A percentile compares a stretch with the other conserved stretches of the same genome.
phyloP scores from a whole-genome alignment of 1,140 invertebrate species.

The Ceratina australensis region DNA sequence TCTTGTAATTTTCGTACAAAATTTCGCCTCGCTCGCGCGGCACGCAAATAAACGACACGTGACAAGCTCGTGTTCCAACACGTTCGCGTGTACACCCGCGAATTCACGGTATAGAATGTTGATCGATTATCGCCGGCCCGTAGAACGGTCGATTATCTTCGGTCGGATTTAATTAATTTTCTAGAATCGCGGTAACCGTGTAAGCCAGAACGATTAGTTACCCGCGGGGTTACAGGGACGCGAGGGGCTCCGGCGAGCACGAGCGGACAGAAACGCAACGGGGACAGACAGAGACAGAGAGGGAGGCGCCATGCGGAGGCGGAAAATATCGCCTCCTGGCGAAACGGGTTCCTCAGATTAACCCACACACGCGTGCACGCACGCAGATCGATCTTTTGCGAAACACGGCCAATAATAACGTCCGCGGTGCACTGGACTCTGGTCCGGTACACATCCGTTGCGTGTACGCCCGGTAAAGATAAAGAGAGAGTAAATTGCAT shows the following conservation, averaged over 20 bases:
- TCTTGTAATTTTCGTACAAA: slow-evolving; percentile 3
- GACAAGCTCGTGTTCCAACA: slow-evolving; percentile 1
- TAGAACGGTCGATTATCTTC: slow-evolving; percentile 42
- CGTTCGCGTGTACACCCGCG: not conserved
- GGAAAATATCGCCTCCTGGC: slow-evolving; percentile 68
- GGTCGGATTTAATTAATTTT: slow-evolving; percentile 59
- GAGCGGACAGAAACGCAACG: not conserved
- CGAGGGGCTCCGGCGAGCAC: not conserved
- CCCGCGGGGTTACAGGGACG: not conserved
- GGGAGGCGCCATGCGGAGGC: slow-evolving; percentile 69
- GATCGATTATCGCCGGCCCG: slow-evolving; percentile 38
- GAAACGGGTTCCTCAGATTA: slow-evolving; percentile 73
- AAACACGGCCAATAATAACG: slow-evolving; percentile 63
- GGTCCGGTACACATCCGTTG: slow-evolving; percentile 21
- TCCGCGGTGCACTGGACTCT: slow-evolving; percentile 44
- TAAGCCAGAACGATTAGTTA: slow-evolving; percentile 17
- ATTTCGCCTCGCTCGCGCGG: not conserved
- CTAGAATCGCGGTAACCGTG: slow-evolving; percentile 42
- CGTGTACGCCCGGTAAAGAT: not conserved
- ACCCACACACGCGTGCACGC: slow-evolving; percentile 65
- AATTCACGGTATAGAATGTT: slow-evolving; percentile 35
- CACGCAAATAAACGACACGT: slow-evolving; percentile 22
- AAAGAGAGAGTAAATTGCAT: too few relatives aligned
- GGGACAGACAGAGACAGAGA: slow-evolving; percentile 50
- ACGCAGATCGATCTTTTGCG: slow-evolving; percentile 68